Conservation (phyloP, 1,140 invertebrate species). For the Pentalonia nigronervosa region DNA sequence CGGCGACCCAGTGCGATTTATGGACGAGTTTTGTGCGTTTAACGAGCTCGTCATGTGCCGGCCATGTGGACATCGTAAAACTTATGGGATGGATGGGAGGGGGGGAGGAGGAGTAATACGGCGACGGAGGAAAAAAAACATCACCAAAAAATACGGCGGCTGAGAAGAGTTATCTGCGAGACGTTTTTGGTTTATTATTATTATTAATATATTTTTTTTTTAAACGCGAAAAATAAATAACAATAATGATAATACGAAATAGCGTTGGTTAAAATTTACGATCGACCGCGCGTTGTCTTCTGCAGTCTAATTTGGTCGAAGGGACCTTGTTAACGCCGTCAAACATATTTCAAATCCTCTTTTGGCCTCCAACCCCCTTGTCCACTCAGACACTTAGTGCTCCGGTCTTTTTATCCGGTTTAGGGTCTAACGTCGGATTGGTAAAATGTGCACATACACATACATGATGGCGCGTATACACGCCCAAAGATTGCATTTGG, state of each 20-base stretch:
- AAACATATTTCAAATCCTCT: constrained; percentile 43
- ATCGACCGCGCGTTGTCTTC: background rate
- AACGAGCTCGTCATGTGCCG: constrained; percentile 57
- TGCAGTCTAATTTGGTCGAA: constrained; percentile 35
- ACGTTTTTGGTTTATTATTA: background rate
- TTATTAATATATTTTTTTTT: background rate
- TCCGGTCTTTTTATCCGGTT: constrained; percentile 18
- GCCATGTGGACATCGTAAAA: constrained; percentile 51
- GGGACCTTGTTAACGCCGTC: constrained; percentile 45
- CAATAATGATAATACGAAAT: background rate
- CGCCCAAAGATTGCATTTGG: background rate
- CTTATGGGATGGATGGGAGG: rapidly evolving
- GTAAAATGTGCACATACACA: background rate
- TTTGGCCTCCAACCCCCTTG: no score
- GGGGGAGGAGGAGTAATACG: background rate
- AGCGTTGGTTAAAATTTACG: constrained; percentile 36
- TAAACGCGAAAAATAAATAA: background rate
- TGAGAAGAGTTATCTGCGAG: constrained; percentile 26
- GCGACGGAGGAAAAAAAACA: background rate
- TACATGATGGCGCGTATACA: no score
- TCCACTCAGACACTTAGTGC: background rate
- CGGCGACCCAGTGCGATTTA: constrained; percentile 50
- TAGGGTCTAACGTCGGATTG: background rate
- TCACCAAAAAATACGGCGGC: background rate
- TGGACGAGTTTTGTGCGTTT: constrained; percentile 55